Base-by-base conservation (phyloP, 2,797 vertebrate genomes). In the Clamator glandarius region DNA sequence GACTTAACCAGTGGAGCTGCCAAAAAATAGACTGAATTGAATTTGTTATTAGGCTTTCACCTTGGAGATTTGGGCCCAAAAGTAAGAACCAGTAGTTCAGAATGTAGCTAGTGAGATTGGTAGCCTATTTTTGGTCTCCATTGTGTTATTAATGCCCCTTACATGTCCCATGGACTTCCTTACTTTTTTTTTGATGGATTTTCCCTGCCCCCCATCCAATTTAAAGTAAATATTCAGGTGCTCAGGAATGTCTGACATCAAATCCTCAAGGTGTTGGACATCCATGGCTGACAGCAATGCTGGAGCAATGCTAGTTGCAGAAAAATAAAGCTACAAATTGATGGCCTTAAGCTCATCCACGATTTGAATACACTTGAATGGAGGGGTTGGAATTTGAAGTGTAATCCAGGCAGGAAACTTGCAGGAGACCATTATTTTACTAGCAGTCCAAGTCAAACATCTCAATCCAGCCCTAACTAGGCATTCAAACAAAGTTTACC, bases 21-120 rank as follows among this genome's bases (percentile, higher is more conserved):
- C 80, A 68, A 78, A 89, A 86, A 93, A 89, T 11, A 95, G 72
- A 91, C 17, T 77, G 87, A 95, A 93, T 24, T 74, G 42, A 96
- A 95, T 82, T 95, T 84, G 91, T 94, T 72, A 95, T 92, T 86
- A 95, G 57, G 50, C 70, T 96, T 88, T 93, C 79, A 93, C 84
- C 68, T 87, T 55, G 15, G 78, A 91, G 48, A 89, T 75, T 35
- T 35, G 16, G 35, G 41, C 66, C 89, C 68, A 89, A 87, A 88
- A 57, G 76, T 81, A 90, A 76, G 86, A 94, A 54, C 12, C 39
- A 39, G 52, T 25, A 92, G 82, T 48, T 82, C 62, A 52, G 54
- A 95, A 91, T 58, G 42, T 35, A 83, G 36, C 50, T 91, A 72
- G 92, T 76, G 69, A 95, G 67, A 59, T 54, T 50, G 25, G 75